These are phyloP conservation scores for Carabus problematicus DNA, from an alignment of 2,888 invertebrate species.

Conservation along the genomic window DNA sequence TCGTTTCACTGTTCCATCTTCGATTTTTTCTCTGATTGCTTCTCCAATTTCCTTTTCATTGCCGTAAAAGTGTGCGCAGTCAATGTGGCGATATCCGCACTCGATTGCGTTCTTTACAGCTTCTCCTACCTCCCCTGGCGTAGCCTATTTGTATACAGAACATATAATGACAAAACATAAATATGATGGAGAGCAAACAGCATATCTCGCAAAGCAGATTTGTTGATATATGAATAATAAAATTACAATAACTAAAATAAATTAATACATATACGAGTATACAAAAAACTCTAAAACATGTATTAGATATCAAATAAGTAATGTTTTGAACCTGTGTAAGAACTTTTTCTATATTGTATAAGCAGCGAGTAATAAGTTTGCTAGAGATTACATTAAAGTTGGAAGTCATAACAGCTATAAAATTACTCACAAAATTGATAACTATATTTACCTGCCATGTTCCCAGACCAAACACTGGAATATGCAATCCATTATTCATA, in stretches of 20 bases:
- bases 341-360: no score
- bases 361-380: no score
- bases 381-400: no score
- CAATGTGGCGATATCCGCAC: constrained; percentile 60
- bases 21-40: constrained; percentile 57
- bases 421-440: neutral
- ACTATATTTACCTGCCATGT: constrained; percentile 42
- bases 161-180: no score
- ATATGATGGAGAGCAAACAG: no score
- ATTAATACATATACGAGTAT: no score
- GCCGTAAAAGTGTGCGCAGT: constrained; percentile 57
- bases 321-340: no score
- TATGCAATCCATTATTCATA: constrained; percentile 32
- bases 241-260: no score
- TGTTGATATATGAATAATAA: no score
- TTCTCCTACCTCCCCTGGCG: constrained; percentile 51
- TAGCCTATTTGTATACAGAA: constrained; percentile 52
- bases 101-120: constrained; percentile 57
- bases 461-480: constrained; percentile 39
- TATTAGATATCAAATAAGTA: no score
- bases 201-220: no score
- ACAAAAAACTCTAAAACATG: no score
- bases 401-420: neutral
- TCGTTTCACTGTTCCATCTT: constrained; percentile 56
- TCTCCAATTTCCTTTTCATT: constrained; percentile 54